Evolutionary conservation across 1,140 invertebrate species (phyloP).

Genomic region (Zaprionus tsacasi): DNA sequence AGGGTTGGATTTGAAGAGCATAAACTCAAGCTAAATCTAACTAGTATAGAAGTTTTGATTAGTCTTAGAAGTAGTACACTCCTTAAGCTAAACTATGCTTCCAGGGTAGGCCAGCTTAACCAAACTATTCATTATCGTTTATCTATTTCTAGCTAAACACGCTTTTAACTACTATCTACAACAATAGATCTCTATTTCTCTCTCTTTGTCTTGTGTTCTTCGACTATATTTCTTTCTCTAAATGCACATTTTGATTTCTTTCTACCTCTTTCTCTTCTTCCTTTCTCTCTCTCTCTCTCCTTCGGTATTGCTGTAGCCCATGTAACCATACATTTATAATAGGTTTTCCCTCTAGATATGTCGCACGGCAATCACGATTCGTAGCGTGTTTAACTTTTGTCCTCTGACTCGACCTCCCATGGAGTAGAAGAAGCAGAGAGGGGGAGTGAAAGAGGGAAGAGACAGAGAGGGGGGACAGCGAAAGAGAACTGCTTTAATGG

Average conservation of each 20-base stretch:
- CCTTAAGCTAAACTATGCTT: too few relatives aligned
- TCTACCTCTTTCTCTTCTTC: background rate
- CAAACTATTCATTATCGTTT: too few relatives aligned
- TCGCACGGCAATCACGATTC: conserved; percentile 11
- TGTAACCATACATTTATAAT: conserved; percentile 3
- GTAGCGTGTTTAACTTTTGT: conserved; percentile 16
- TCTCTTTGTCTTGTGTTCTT: too few relatives aligned
- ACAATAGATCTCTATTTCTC: too few relatives aligned
- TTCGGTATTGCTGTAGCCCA: background rate
- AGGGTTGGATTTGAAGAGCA: background rate
- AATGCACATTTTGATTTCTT: too few relatives aligned
- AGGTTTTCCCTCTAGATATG: background rate
- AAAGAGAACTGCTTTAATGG: conserved; percentile 27
- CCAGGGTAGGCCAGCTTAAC: too few relatives aligned
- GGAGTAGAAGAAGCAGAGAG: background rate
- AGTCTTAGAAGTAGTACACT: too few relatives aligned
- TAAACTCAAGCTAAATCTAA: background rate
- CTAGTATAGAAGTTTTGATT: background rate
- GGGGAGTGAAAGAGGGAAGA: background rate
- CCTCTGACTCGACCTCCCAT: background rate
- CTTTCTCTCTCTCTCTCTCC: background rate
- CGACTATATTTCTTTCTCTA: too few relatives aligned
- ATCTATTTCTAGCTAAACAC: too few relatives aligned
- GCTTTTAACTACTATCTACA: too few relatives aligned
- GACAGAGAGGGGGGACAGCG: background rate